A percentile compares a stretch with the other conserved stretches of the same genome.
Conservation (phyloP, 1,140 invertebrate species). For the Drosophila rufa region DNA sequence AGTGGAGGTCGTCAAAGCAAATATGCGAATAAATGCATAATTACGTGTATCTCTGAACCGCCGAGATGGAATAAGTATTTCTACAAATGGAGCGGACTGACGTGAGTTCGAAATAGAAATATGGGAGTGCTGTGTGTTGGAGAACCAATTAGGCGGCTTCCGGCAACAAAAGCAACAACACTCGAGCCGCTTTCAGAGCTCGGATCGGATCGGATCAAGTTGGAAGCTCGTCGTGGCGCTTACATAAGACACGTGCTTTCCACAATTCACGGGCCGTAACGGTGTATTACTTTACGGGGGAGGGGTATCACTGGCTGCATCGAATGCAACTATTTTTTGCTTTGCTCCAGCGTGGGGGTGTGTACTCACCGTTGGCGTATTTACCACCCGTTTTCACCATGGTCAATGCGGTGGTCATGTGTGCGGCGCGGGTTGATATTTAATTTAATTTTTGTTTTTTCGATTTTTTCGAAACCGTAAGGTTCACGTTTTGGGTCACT, state of each 20-base stretch:
- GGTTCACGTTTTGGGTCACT: slow-evolving; percentile 35
- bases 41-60: slow-evolving; percentile 19
- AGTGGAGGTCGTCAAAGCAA: slow-evolving; percentile 55
- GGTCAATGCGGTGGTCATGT: slow-evolving; percentile 75
- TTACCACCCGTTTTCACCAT: slow-evolving; percentile 78
- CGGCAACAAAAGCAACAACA: slow-evolving; percentile 44
- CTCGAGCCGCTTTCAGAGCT: slow-evolving; percentile 23
- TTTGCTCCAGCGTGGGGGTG: neutral
- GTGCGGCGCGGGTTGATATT: slow-evolving; percentile 62
- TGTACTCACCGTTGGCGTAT: slow-evolving; percentile 75
- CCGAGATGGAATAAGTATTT: slow-evolving; percentile 1
- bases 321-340: neutral
- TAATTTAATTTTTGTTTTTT: slow-evolving; percentile 2
- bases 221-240: slow-evolving; percentile 36
- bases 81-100: slow-evolving; percentile 41
- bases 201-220: slow-evolving; percentile 30
- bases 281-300: neutral
- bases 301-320: neutral
- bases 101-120: slow-evolving; percentile 36
- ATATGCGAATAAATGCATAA: slow-evolving; percentile 19
- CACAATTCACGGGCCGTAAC: neutral
- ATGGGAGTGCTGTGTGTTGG: slow-evolving; percentile 38
- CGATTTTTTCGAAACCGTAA: slow-evolving; percentile 20
- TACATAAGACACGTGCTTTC: slow-evolving; percentile 64
- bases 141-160: slow-evolving; percentile 56